Evolutionary conservation across 2,888 invertebrate genomes (phyloP).

Genomic region (Cabera pusaria): DNA sequence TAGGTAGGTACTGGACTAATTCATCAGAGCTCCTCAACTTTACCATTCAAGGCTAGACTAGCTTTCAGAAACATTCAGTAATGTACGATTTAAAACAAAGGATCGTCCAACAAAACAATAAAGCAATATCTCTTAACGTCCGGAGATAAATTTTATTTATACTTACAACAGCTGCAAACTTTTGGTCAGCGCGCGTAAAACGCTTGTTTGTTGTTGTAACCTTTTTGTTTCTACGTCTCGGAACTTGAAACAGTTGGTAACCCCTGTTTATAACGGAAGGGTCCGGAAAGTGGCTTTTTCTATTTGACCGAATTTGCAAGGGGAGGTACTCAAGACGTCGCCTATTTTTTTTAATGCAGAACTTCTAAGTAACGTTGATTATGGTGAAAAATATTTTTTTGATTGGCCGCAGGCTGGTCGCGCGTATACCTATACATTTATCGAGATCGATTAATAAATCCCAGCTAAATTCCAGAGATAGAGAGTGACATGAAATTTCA

Average conservation of each 20-base stretch:
- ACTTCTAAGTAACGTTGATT: too few species aligned
- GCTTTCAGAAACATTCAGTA: too few species aligned
- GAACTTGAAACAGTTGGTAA: constrained; percentile 31
- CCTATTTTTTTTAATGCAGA: too few species aligned
- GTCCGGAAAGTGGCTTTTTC: constrained; percentile 31
- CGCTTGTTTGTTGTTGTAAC: constrained; percentile 66
- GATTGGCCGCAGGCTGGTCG: too few species aligned
- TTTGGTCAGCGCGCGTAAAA: constrained; percentile 75
- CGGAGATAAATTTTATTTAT: constrained; percentile 81
- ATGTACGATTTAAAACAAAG: constrained; percentile 26
- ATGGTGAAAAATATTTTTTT: too few species aligned
- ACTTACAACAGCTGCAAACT: constrained; percentile 80
- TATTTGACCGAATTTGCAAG: constrained; percentile 9
- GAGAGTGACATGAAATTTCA: too few species aligned
- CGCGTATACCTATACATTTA: too few species aligned
- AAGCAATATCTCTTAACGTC: constrained; percentile 63
- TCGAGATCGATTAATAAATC: too few species aligned
- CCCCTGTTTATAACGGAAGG: constrained; percentile 46
- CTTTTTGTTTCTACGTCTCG: constrained; percentile 66
- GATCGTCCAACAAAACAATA: constrained; percentile 57
- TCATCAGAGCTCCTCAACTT: too few species aligned
- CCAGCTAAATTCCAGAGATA: too few species aligned
- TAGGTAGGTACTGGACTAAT: too few species aligned
- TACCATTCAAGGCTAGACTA: too few species aligned
- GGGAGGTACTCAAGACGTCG: constrained; percentile 18